phyloP scores from a whole-genome alignment of 1,140 invertebrate genomes.

The Antheraea pernyi region DNA sequence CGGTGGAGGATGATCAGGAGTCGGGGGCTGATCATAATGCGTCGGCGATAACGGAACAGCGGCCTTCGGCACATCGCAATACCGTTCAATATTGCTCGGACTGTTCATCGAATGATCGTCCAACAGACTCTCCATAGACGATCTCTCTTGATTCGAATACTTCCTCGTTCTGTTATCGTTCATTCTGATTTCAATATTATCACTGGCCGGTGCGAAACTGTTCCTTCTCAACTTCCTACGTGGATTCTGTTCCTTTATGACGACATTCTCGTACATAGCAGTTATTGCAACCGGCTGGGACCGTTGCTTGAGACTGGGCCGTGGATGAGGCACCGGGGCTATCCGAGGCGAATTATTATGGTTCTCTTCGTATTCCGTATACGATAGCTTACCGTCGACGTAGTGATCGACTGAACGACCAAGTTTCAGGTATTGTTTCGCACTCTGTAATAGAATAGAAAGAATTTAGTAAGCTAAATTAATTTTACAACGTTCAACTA shows the following conservation, averaged over 20 bases:
- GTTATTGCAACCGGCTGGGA: slow-evolving; percentile 86
- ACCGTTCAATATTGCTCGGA: slow-evolving; percentile 69
- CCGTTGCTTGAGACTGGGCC: slow-evolving; percentile 70
- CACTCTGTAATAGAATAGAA: slow-evolving; percentile 64
- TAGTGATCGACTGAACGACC: slow-evolving; percentile 88
- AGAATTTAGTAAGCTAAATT: background rate
- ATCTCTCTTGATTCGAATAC: slow-evolving; percentile 79
- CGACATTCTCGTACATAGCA: slow-evolving; percentile 85
- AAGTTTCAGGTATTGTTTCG: slow-evolving; percentile 81
- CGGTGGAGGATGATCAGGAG: slow-evolving; percentile 96
- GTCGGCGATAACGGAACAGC: slow-evolving; percentile 88
- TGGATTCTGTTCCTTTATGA: slow-evolving; percentile 86
- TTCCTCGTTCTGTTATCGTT: slow-evolving; percentile 60
- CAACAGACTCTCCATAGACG: slow-evolving; percentile 83
- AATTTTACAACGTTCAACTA: too few species aligned
- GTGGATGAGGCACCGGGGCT: slow-evolving; percentile 62
- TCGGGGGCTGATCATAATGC: slow-evolving; percentile 94
- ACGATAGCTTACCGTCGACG: slow-evolving; percentile 81
- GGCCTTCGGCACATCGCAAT: slow-evolving; percentile 57
- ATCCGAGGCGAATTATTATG: slow-evolving; percentile 67
- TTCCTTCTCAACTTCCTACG: slow-evolving; percentile 84
- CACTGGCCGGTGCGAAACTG: slow-evolving; percentile 79
- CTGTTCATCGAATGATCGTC: slow-evolving; percentile 76
- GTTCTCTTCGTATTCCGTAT: slow-evolving; percentile 78
- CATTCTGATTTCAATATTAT: slow-evolving; percentile 80